Evolutionary conservation across 2,113 vertebrate genomes (phyloP).

Genomic region (Notarius quadriscutis): DNA sequence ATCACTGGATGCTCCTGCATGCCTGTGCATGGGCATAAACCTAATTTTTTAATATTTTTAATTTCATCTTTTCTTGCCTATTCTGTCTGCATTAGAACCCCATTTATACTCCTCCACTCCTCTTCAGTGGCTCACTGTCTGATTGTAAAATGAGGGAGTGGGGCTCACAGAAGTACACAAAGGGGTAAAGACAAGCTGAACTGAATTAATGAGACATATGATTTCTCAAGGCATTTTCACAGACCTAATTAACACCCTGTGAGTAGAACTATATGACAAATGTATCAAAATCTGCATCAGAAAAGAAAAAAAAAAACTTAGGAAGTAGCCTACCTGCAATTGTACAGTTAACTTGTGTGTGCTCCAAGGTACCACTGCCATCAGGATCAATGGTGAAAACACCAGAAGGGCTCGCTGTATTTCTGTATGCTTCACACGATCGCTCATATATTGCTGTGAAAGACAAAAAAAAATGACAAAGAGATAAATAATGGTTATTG

Average conservation of each 20-base stretch:
- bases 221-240: slow-evolving; percentile 36
- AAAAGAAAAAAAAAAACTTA: background rate
- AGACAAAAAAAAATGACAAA: slow-evolving; percentile 22
- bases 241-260: slow-evolving; percentile 34
- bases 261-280: slow-evolving; percentile 21
- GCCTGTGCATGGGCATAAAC: background rate
- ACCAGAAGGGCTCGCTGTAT: slow-evolving; percentile 74
- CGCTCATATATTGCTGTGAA: slow-evolving; percentile 78
- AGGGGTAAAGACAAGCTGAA: slow-evolving; percentile 39
- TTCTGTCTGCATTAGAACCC: background rate
- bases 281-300: background rate
- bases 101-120: background rate
- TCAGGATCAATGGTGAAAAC: slow-evolving; percentile 81
- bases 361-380: slow-evolving; percentile 77
- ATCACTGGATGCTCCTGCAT: background rate
- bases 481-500: background rate
- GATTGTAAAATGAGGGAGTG: slow-evolving; percentile 30
- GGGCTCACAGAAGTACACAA: slow-evolving; percentile 25
- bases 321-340: slow-evolving; percentile 72
- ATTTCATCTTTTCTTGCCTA: background rate
- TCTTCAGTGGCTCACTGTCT: slow-evolving; percentile 2
- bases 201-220: slow-evolving; percentile 48
- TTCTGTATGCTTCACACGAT: slow-evolving; percentile 81
- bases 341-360: slow-evolving; percentile 78
- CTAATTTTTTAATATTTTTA: background rate